These are phyloP conservation scores for Drosophila histrio DNA, from an alignment of 2,888 invertebrate genomes.

Conservation along the genomic window DNA sequence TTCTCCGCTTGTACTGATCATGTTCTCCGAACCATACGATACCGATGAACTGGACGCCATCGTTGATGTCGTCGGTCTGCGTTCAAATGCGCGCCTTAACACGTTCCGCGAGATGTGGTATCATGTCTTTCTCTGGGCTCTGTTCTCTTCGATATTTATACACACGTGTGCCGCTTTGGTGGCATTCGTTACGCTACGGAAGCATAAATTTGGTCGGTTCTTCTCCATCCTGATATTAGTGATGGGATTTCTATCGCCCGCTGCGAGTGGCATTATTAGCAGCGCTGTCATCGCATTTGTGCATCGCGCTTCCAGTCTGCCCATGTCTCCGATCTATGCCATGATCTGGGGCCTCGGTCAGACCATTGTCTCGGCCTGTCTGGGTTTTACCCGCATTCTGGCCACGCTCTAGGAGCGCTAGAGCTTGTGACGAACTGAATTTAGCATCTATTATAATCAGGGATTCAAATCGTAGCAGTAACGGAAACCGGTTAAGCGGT, in stretches of 20 bases:
- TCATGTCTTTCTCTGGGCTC: conserved; percentile 97
- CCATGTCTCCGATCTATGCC: conserved; percentile 96
- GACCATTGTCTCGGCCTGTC: conserved; percentile 93
- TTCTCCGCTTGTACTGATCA: conserved; percentile 46
- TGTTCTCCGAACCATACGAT: conserved; percentile 82
- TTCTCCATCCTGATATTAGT: conserved; percentile 94
- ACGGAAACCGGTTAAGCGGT: too few species aligned
- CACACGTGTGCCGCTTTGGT: conserved; percentile 96
- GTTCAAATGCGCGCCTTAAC: conserved; percentile 87
- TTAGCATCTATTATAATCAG: neutral
- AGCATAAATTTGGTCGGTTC: conserved; percentile 97
- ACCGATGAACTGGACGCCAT: conserved; percentile 87
- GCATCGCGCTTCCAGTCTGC: conserved; percentile 94
- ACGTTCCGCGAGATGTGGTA: conserved; percentile 98
- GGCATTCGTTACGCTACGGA: conserved; percentile 95
- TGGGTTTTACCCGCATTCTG: conserved; percentile 96
- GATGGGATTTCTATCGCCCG: conserved; percentile 95
- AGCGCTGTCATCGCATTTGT: conserved; percentile 97
- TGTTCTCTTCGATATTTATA: conserved; percentile 96
- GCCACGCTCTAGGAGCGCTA: conserved; percentile 91
- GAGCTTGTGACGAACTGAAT: conserved; percentile 40
- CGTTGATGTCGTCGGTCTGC: conserved; percentile 88
- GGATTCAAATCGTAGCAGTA: too few species aligned
- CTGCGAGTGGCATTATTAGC: conserved; percentile 93
- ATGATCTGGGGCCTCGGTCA: conserved; percentile 98